phyloP scores from a whole-genome alignment of 2,113 vertebrate species.

The Cavia porcellus region DNA sequence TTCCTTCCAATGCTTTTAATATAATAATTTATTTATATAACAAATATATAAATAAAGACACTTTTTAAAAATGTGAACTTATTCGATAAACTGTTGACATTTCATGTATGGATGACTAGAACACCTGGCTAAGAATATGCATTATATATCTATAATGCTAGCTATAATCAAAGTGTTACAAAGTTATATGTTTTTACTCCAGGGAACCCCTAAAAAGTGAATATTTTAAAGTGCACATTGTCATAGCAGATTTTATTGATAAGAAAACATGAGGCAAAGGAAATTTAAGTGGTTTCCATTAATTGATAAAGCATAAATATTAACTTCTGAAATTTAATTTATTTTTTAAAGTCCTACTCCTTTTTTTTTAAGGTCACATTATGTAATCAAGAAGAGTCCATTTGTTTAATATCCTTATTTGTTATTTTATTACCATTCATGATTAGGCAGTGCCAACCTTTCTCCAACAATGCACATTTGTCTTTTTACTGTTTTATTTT shows the following conservation, averaged over 20 bases:
- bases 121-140: neutral
- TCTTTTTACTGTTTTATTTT: conserved; percentile 17
- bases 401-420: neutral
- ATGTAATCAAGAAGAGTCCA: neutral
- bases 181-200: neutral
- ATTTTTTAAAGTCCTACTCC: neutral
- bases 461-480: neutral
- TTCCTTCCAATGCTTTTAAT: neutral
- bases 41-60: neutral
- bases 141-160: neutral
- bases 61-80: neutral
- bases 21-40: neutral
- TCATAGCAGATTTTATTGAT: neutral
- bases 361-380: neutral
- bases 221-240: neutral
- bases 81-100: neutral
- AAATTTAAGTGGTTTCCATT: neutral
- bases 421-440: neutral
- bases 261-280: neutral
- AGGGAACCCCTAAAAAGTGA: neutral
- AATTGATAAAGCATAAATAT: neutral
- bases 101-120: neutral
- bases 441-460: neutral
- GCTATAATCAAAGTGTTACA: neutral
- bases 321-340: neutral